Conservation (phyloP, 2,888 invertebrate species). For the Epirrhoe alternata region DNA sequence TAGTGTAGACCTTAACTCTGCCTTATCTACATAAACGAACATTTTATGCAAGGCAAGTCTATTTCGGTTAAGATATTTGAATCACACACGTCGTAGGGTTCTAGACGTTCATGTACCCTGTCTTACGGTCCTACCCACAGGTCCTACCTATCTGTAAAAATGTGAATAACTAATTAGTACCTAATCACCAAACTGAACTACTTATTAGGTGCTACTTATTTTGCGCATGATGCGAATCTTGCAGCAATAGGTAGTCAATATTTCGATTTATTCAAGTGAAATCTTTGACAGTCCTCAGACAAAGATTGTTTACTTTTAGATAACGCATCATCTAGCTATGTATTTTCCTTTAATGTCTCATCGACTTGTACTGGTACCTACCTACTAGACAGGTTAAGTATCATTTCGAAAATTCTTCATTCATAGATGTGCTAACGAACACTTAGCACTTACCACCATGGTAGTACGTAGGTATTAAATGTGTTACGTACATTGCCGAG, state of each 20-base stretch:
- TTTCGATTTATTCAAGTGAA: too few relatives aligned
- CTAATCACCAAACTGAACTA: too few relatives aligned
- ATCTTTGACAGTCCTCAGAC: too few relatives aligned
- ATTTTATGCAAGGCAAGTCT: not conserved
- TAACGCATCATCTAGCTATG: not conserved
- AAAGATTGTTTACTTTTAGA: too few relatives aligned
- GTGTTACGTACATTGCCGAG: slow-evolving; percentile 53
- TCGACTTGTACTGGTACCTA: not conserved
- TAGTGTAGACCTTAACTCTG: slow-evolving; percentile 19
- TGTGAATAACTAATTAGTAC: too few relatives aligned
- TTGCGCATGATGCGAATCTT: too few relatives aligned
- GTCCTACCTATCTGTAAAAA: slow-evolving; percentile 31
- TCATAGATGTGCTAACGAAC: slow-evolving; percentile 31
- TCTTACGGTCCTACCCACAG: too few relatives aligned
- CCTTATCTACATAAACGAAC: slow-evolving; percentile 8
- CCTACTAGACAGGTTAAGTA: not conserved
- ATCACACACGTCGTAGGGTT: not conserved
- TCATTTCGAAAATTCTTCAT: slow-evolving; percentile 12
- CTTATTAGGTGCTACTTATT: too few relatives aligned
- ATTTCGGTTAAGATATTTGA: slow-evolving; percentile 21
- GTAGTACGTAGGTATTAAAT: slow-evolving; percentile 16
- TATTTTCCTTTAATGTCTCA: not conserved
- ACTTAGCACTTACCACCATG: slow-evolving; percentile 2
- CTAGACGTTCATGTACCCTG: slow-evolving; percentile 21
- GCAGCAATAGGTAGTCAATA: too few relatives aligned